Conservation (phyloP, 53 echinoderm and acorn worm species). For the Zoroaster sp. region DNA sequence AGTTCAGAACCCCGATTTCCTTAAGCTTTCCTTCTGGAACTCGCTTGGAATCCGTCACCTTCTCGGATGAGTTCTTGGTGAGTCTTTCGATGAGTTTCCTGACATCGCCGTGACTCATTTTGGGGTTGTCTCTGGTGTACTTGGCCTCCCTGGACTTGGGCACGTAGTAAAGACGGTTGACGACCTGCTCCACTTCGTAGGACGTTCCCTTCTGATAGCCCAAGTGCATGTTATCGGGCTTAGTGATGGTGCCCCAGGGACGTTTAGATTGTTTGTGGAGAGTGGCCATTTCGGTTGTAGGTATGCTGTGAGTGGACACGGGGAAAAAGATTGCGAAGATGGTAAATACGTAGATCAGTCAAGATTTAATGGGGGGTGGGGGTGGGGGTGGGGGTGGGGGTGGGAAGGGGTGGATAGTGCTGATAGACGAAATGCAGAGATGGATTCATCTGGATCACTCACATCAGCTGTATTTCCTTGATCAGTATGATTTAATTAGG, state of each 20-base stretch:
- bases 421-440: too few species aligned
- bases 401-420: too few species aligned
- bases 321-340: neutral
- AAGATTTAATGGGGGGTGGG: too few species aligned
- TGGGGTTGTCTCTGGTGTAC: slow-evolving; percentile 64
- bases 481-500: too few species aligned
- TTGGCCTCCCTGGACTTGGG: slow-evolving; percentile 70
- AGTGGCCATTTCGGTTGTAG: slow-evolving; percentile 25
- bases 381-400: too few species aligned
- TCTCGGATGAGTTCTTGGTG: slow-evolving; percentile 74
- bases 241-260: slow-evolving; percentile 98
- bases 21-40: slow-evolving; percentile 87
- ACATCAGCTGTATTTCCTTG: too few species aligned
- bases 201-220: slow-evolving; percentile 82
- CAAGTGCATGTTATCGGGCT: slow-evolving; percentile 85
- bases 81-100: slow-evolving; percentile 86
- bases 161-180: slow-evolving; percentile 83
- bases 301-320: neutral
- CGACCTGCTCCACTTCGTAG: slow-evolving; percentile 79
- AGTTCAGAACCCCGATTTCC: slow-evolving; percentile 95
- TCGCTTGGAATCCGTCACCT: slow-evolving; percentile 76
- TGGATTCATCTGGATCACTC: too few species aligned
- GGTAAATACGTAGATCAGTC: neutral
- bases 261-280: slow-evolving; percentile 84
- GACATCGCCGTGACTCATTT: slow-evolving; percentile 76